Percentiles rank a stretch among this genome's conserved stretches.
Conservation (phyloP, 2,888 invertebrate genomes). For the Apodemia duryi region DNA sequence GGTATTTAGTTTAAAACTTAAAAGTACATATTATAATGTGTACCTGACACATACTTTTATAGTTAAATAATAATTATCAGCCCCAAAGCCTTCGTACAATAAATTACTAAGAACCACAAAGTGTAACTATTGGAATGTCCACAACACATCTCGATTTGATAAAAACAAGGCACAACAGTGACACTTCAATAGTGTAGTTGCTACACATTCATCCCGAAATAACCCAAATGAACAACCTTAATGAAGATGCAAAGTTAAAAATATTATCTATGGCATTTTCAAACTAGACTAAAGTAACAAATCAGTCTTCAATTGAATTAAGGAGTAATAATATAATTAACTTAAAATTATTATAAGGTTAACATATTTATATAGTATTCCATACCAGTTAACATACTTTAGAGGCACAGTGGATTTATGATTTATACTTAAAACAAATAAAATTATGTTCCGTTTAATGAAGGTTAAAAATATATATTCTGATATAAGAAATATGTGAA, state of each 20-base stretch:
- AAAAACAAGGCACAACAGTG: slow-evolving; percentile 74
- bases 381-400: slow-evolving; percentile 31
- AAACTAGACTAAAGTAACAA: slow-evolving; percentile 79
- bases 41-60: slow-evolving; percentile 30
- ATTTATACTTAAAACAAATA: slow-evolving; percentile 13
- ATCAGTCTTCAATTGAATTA: slow-evolving; percentile 77
- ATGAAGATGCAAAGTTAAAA: slow-evolving; percentile 54
- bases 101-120: slow-evolving; percentile 49
- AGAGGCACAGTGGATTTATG: slow-evolving; percentile 25
- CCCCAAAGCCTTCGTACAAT: slow-evolving; percentile 17
- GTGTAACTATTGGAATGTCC: slow-evolving; percentile 68
- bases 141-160: slow-evolving; percentile 48
- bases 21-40: slow-evolving; percentile 28
- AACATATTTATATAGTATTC: slow-evolving; percentile 31
- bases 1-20: slow-evolving; percentile 39
- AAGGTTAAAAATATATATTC: neutral
- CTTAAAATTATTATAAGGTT: slow-evolving; percentile 37
- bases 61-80: slow-evolving; percentile 17
- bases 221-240: slow-evolving; percentile 45
- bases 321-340: slow-evolving; percentile 59
- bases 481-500: neutral
- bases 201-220: slow-evolving; percentile 50
- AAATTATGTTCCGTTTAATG: neutral
- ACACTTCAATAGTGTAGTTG: slow-evolving; percentile 57
- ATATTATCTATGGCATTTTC: slow-evolving; percentile 76